phyloP scores from a whole-genome alignment of 1,140 invertebrate species.

The Venustaconcha ellipsiformis region DNA sequence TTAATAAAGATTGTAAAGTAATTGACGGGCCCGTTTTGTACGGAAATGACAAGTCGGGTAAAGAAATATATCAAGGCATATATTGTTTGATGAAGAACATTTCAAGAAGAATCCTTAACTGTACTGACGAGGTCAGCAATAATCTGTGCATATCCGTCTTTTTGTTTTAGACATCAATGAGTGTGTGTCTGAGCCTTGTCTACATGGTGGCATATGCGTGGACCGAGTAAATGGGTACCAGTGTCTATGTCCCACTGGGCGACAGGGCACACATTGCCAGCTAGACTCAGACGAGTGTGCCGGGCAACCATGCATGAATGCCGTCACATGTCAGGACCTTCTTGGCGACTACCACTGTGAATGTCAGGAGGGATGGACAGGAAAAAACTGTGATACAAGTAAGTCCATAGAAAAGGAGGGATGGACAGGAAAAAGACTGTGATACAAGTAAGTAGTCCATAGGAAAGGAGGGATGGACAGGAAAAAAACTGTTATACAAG shows the following conservation, averaged over 20 bases:
- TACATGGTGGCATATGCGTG: slow-evolving; percentile 90
- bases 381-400: slow-evolving; percentile 65
- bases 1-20: too few species aligned
- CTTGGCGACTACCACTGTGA: slow-evolving; percentile 60
- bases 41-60: too few species aligned
- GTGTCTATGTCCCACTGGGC: slow-evolving; percentile 85
- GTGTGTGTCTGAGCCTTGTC: slow-evolving; percentile 84
- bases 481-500: too few species aligned
- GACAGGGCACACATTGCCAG: slow-evolving; percentile 64
- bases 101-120: too few species aligned
- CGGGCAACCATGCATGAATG: slow-evolving; percentile 65
- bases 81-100: too few species aligned
- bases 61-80: too few species aligned
- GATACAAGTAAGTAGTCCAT: too few species aligned
- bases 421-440: neutral
- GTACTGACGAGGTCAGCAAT: too few species aligned
- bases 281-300: slow-evolving; percentile 62
- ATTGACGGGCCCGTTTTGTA: too few species aligned
- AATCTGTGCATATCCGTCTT: neutral
- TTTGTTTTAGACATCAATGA: slow-evolving; percentile 75
- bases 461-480: too few species aligned
- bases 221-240: slow-evolving; percentile 75
- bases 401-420: slow-evolving; percentile 21
- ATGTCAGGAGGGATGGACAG: slow-evolving; percentile 63
- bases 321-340: slow-evolving; percentile 56